phyloP scores from a whole-genome alignment of 2,888 invertebrate species.

The Deilephila porcellus region DNA sequence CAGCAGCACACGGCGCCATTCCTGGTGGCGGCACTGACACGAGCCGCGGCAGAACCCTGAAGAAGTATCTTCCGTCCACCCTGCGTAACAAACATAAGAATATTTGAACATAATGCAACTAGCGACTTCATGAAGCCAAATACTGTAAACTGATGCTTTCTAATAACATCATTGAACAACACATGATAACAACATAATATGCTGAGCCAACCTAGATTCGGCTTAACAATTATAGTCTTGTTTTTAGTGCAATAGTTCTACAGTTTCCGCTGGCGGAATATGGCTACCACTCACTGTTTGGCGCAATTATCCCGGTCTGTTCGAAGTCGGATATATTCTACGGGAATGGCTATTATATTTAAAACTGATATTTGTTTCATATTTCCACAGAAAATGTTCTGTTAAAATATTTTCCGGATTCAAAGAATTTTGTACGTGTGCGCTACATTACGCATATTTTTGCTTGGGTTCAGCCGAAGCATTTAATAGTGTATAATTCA shows the following conservation, averaged over 20 bases:
- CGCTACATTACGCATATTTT: slow-evolving; percentile 17
- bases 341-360: neutral
- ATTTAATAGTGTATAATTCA: slow-evolving; percentile 18
- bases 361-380: no score
- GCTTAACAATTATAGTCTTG: neutral
- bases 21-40: slow-evolving; percentile 95
- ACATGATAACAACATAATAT: no score
- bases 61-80: slow-evolving; percentile 88
- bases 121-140: neutral
- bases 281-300: neutral
- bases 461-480: neutral
- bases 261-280: no score
- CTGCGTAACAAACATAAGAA: slow-evolving; percentile 48
- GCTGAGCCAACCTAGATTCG: no score
- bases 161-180: no score
- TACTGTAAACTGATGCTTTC: no score
- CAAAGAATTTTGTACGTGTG: neutral
- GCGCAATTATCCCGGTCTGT: no score
- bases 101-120: neutral
- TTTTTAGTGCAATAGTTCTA: neutral
- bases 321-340: neutral
- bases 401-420: neutral
- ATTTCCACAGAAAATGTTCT: no score
- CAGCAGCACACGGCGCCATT: slow-evolving; percentile 97
- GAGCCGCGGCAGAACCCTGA: slow-evolving; percentile 94